Base-by-base conservation (phyloP, 2,888 invertebrate species). In the Eledona agricola region DNA sequence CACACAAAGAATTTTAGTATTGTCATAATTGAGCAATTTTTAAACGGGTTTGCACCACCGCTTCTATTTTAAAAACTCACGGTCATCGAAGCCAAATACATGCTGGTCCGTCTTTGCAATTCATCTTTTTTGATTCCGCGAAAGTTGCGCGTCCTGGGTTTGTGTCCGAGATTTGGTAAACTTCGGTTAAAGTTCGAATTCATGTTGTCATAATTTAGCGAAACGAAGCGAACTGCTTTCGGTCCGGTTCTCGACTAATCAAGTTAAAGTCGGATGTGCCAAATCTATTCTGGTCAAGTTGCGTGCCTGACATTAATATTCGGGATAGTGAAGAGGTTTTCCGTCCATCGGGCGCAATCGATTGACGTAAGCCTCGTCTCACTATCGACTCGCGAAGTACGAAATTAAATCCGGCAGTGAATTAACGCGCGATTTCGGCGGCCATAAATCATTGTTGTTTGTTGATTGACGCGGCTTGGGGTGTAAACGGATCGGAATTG, bases 71-170 rank as follows among this genome's bases (percentile, higher is more conserved):
- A 35, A 20, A 29, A 38, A 20, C 25, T 82, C 81, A 91, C 91
- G 74, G 90, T 91, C 89, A 91, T 89, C 37, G 84, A 85, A 73
- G 87, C 87, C 62, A 90, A 82, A 68, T 87, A 81, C 63, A 86
- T 78, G 69, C 84, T 86, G n/a, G 87, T 87, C 76, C 87, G 88
- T 63, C 84, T 79, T 59, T 88, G 86, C 58, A 90, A 72, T 67
- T 86, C 82, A 68, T 89, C 87, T 74, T 88, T 90, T 71, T 87
- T 89, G 51, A 91, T 79, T 22, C 91, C 91, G 66, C 90, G 83
- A 74, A 90, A 90, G 52, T 65, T 66, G 23, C 64, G 52, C 5
- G 26, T 5, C 4, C 60, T 4, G 56, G 55, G 50, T 40, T 28
- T 55, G n/a, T n/a, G n/a, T n/a, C n/a, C n/a, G n/a, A n/a, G n/a